Evolutionary conservation across 37 sponge, comb jelly and placozoan genomes (phyloP), one percentile per base, ranked within the genome.

Genomic region (Dysidea cf. avara): DNA sequence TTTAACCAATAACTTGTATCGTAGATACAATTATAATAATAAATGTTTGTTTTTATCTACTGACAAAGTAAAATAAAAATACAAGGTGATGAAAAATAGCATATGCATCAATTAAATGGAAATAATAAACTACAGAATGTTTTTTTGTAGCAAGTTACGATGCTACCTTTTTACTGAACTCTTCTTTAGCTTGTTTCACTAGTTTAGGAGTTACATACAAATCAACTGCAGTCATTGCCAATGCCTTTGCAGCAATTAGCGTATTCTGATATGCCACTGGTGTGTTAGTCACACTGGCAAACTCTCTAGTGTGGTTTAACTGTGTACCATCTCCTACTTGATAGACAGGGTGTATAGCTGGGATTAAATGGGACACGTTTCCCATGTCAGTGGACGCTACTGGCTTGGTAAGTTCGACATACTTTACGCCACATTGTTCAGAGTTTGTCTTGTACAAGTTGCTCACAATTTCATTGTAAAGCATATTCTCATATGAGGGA

Each of bases 341-440:
- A 53, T 66, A 94, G 64, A 64, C 78, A 29, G 92, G 87, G 35
- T 94, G 94, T 33, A 94, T 90, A 13, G 84, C 69, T 14, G 94
- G 94, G 16, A 90, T 74, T 32, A 73, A 49, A 40, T 85, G 61
- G 0, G 94, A 93, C 31, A 93, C 87, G 58, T 93, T 89, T 3
- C 94, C 92, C 94, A 94, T 94, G 56, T 94, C 94, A 37, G 94
- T 94, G 26, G 94, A 94, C 14, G 49, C 68, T 26, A 54, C n/a
- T n/a, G n/a, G n/a, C n/a, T n/a, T n/a, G n/a, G n/a, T n/a, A n/a
- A n/a, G n/a, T 20, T 25, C 71, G 0, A 66, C 25, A 18, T 76
- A 59, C 0, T 53, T 25, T 21, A 55, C 71, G 18, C 71, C 65
- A 30, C 87, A 46, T 4, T 50, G 12, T 21, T 56, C 57, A 35